Evolutionary conservation across 2,888 invertebrate species (phyloP), one percentile per base, ranked within the genome.

Genomic region (Mayetiola destructor): DNA sequence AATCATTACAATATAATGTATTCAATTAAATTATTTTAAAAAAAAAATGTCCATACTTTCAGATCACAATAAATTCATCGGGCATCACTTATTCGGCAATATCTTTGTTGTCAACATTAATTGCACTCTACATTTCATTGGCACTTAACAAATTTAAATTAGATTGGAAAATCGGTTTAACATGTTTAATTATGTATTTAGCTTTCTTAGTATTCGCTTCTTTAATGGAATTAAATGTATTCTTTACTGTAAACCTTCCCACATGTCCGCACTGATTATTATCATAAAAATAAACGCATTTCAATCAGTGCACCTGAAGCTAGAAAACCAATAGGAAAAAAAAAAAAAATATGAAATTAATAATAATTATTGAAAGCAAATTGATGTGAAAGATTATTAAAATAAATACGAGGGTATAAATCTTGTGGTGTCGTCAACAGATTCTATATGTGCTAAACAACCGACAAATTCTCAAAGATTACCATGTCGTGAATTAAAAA

Each of bases 81-180:
- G 88, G 88, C 0, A 68, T 90, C 36, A 78, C 81, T 0, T 89
- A 87, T 72, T 85, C 84, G 61, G 80, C 85, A 1, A 77, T 86
- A 58, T 84, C 84, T 0, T 73, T 90, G 14, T 74, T 90, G 56
- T 80, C 84, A 0, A 85, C 88, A 0, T 73, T 89, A 2, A 70
- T 84, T 42, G 74, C 85, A 6, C 75, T 90, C 21, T 84, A 88
- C 66, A 67, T 76, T 0, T 77, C 80, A 29, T 76, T 90, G 57
- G 72, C 79, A 1, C 62, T 79, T 39, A 87, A 84, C 66, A 79
- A 80, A 65, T 87, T 85, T 68, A 77, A 76, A 59, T 73, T 89
- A 64, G 82, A 83, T 68, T 82, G 81, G 75, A 79, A 77, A 64
- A 77, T 88, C 32, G 88, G 88, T 2, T 62, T 80, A 40, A 73